Conservation (phyloP, 2,888 invertebrate species). For the Sphaeridia pumilis region DNA sequence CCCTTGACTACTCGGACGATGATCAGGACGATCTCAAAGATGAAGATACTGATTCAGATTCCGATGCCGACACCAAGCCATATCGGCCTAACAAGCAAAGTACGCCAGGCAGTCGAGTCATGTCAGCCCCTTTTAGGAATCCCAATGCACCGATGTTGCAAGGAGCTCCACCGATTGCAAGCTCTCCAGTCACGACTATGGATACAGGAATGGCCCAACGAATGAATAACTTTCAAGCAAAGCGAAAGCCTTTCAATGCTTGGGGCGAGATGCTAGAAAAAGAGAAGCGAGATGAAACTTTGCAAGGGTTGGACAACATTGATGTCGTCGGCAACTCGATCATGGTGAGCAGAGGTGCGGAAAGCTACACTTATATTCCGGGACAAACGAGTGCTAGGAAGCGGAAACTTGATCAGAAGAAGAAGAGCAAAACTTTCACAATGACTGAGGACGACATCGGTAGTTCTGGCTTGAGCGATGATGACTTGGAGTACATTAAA, state of each 20-base stretch:
- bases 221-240: constrained; percentile 9
- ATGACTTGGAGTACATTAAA: constrained; percentile 6
- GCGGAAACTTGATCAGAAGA: constrained; percentile 6
- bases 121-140: neutral
- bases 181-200: neutral
- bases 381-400: neutral
- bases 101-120: neutral
- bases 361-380: constrained; percentile 7
- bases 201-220: constrained; percentile 2
- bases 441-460: constrained; percentile 4
- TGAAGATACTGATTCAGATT: neutral
- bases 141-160: neutral
- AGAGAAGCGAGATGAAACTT: constrained; percentile 11
- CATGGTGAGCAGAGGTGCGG: constrained; percentile 7
- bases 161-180: neutral
- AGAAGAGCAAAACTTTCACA: neutral
- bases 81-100: neutral
- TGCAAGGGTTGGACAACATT: constrained; percentile 5
- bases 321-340: neutral
- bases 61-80: neutral
- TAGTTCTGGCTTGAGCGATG: constrained; percentile 10
- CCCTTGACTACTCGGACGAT: constrained; percentile 1
- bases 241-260: constrained; percentile 9
- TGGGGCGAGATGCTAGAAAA: constrained; percentile 11
- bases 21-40: neutral